Percentiles rank a stretch among this genome's conserved stretches.
phyloP scores from a whole-genome alignment of 1,140 invertebrate genomes.

The Phymastichus coffea region DNA sequence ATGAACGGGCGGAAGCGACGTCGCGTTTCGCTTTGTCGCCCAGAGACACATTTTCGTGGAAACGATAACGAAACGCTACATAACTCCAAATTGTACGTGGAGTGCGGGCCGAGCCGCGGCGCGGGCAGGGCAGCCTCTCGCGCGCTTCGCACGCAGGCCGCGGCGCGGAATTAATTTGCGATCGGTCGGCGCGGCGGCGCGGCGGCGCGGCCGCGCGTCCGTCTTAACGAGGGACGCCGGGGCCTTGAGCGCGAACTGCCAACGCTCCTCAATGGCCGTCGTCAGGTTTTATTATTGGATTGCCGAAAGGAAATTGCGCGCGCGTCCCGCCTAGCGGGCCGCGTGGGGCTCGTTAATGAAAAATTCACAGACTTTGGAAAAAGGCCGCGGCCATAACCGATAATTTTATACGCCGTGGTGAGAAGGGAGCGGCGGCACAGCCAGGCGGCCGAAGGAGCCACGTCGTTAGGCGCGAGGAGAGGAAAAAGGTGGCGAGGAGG shows the following conservation, averaged over 20 bases:
- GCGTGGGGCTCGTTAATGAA: background rate
- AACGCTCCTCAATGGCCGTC: background rate
- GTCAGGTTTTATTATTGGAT: slow-evolving; percentile 16
- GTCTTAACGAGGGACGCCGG: slow-evolving; percentile 2
- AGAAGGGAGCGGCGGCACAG: background rate
- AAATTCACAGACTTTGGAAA: background rate
- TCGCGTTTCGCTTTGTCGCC: slow-evolving; percentile 27
- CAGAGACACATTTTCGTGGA: slow-evolving; percentile 26
- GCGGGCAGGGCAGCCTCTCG: slow-evolving; percentile 34
- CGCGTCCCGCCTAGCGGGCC: background rate
- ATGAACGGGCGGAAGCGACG: slow-evolving; percentile 42
- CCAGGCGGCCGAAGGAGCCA: background rate
- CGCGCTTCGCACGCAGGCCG: slow-evolving; percentile 41
- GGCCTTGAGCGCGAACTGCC: slow-evolving; percentile 2
- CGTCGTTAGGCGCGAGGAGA: background rate
- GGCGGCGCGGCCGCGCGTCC: background rate
- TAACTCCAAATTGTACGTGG: slow-evolving; percentile 28
- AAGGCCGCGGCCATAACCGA: too few relatives aligned
- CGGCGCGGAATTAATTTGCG: slow-evolving; percentile 46
- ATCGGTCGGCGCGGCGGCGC: slow-evolving; percentile 33
- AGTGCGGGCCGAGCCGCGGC: slow-evolving; percentile 28
- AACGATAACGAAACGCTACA: slow-evolving; percentile 29
- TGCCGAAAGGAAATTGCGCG: slow-evolving; percentile 4
- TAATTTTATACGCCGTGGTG: too few relatives aligned
- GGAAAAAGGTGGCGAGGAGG: background rate